Conservation (phyloP, 1,140 invertebrate species). For the Alviniconcha marisindica region DNA sequence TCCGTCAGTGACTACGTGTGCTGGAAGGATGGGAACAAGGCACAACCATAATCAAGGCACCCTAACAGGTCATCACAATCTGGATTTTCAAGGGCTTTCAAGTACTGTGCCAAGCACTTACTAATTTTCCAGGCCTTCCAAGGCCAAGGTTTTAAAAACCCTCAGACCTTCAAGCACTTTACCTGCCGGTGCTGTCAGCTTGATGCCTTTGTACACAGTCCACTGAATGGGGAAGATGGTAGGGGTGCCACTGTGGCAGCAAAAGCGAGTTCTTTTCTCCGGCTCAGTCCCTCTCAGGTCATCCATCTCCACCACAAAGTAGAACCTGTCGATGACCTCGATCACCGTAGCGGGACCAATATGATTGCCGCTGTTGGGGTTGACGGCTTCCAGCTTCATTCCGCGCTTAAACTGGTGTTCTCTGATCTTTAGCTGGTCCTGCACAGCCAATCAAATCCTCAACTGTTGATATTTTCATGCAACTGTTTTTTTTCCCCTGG, state of each 20-base stretch:
- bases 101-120: too few species aligned
- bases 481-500: not conserved
- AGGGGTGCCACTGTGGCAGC: slow-evolving; percentile 71
- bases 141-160: too few species aligned
- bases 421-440: slow-evolving; percentile 68
- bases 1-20: too few species aligned
- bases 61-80: too few species aligned
- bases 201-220: slow-evolving; percentile 71
- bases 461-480: not conserved
- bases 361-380: slow-evolving; percentile 81
- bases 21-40: too few species aligned
- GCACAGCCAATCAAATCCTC: not conserved
- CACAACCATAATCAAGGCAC: too few species aligned
- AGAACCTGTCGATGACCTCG: slow-evolving; percentile 82
- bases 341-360: slow-evolving; percentile 84
- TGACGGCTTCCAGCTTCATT: slow-evolving; percentile 85
- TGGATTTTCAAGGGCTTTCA: too few species aligned
- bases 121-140: too few species aligned
- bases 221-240: slow-evolving; percentile 75
- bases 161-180: too few species aligned
- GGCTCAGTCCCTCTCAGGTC: slow-evolving; percentile 40
- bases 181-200: slow-evolving; percentile 71
- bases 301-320: slow-evolving; percentile 82
- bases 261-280: slow-evolving; percentile 57
- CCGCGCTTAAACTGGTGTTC: slow-evolving; percentile 79